phyloP scores from a whole-genome alignment of 1,140 invertebrate species.

The Orussus abietinus region DNA sequence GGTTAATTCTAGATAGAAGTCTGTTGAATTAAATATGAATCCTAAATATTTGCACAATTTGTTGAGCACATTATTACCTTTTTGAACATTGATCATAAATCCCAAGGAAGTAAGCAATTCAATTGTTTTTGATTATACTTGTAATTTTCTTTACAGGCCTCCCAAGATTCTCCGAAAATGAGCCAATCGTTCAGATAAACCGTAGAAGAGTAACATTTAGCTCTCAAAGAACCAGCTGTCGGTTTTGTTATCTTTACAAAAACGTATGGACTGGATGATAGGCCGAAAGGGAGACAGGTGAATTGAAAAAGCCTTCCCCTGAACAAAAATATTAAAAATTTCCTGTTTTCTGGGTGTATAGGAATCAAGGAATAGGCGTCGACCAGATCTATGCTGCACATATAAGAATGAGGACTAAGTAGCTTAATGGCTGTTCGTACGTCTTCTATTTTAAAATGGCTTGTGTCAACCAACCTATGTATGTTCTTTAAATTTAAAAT shows the following conservation, averaged over 20 bases:
- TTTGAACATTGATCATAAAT: constrained; percentile 11
- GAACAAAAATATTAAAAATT: too few relatives aligned
- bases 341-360: too few relatives aligned
- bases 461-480: too few relatives aligned
- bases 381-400: too few relatives aligned
- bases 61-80: background rate
- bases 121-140: background rate
- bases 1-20: constrained; percentile 15
- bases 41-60: constrained; percentile 18
- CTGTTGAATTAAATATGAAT: constrained; percentile 11
- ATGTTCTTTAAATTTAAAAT: too few relatives aligned
- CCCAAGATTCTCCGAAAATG: background rate
- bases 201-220: background rate
- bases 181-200: constrained; percentile 9
- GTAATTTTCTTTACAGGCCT: constrained; percentile 6
- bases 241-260: constrained; percentile 27
- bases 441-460: too few relatives aligned
- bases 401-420: too few relatives aligned
- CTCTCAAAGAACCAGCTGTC: constrained; percentile 11
- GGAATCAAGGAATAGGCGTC: too few relatives aligned
- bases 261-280: constrained; percentile 11
- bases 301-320: too few relatives aligned
- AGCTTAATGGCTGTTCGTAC: too few relatives aligned
- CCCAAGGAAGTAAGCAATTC: constrained; percentile 1
- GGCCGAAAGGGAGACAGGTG: too few relatives aligned